Base-by-base conservation (phyloP, 2,113 vertebrate genomes). In the Malurus melanocephalus region DNA sequence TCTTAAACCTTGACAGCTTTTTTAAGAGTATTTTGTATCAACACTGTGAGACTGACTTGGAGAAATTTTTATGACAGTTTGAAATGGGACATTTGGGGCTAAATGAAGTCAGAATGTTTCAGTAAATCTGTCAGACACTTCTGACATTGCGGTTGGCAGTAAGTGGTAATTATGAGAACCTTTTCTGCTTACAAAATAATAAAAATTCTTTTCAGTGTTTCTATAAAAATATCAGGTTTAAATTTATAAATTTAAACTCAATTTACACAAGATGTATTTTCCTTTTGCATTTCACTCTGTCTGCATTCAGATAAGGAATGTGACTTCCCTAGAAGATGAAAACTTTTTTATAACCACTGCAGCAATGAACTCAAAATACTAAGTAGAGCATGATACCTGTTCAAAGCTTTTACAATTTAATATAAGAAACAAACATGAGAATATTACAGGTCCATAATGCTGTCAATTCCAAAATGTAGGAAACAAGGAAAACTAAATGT, bases 31-130 rank as follows among this genome's bases (percentile, higher is more conserved):
- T 72, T 71, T 84, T 75, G 7, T 81, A 56, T 52, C 28, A 75
- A 22, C n/a, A 42, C 6, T 60, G 14, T 74, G 20, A 78, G 24
- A 60, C 10, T 1, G 4, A 88, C 35, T 72, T 60, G 45, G 22
- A 28, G 65, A 75, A 71, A 60, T 51, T 88, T 88, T 35, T 66
- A 43, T 93, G 60, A 52, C 48, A 53, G 48, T 66, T 80, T 81
- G 60, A 91, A 89, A 87, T 65, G 26, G 56, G 64, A 69, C 48
- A n/a, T 85, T 64, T 77, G 56, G 48, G 52, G 43, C 60, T 83
- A 60, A 88, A 87, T 68, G 42, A 80, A 76, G 49, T 81, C 62
- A 56, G 62, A 85, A 48, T 30, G 7, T 72, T 94, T 79, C 42
- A 53, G n/a, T 85, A 73, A 73, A 88, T 90, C 56, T 78, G 4